Evolutionary conservation across 2,888 invertebrate species (phyloP).

Genomic region (Orthosia incerta): DNA sequence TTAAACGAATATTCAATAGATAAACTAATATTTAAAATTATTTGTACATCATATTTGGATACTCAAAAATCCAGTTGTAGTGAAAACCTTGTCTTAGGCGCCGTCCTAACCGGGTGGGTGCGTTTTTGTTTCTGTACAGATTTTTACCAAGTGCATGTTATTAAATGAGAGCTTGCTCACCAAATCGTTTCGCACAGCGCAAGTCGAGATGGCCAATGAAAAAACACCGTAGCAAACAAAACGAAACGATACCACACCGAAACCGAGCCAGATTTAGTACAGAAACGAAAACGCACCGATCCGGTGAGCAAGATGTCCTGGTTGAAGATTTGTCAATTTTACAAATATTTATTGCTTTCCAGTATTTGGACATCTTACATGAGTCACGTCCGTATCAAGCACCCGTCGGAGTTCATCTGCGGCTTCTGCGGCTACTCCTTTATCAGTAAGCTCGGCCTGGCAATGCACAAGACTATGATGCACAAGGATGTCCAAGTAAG

Average conservation of each 20-base stretch:
- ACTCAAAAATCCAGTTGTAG: background rate
- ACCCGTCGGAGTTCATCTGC: conserved; percentile 87
- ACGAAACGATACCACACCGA: no score
- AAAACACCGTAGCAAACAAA: no score
- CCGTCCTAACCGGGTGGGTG: no score
- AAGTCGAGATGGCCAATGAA: no score
- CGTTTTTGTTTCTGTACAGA: no score
- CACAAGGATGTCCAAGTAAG: conserved; percentile 78
- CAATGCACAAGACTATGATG: conserved; percentile 88
- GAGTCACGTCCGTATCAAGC: conserved; percentile 87
- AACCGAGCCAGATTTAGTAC: no score
- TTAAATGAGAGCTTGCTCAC: no score
- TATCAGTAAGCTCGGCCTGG: conserved; percentile 85
- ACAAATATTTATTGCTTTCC: background rate
- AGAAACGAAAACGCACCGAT: no score
- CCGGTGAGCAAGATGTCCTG: no score
- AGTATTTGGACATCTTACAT: conserved; percentile 88
- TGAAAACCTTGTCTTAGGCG: background rate
- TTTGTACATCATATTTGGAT: background rate
- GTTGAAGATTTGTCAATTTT: background rate
- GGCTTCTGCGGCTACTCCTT: conserved; percentile 87
- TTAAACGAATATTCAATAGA: background rate
- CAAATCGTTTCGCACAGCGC: no score
- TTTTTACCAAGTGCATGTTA: no score
- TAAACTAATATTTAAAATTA: no score